Evolutionary conservation across 2,797 vertebrate genomes (phyloP).

Genomic region (Graptemys geographica): DNA sequence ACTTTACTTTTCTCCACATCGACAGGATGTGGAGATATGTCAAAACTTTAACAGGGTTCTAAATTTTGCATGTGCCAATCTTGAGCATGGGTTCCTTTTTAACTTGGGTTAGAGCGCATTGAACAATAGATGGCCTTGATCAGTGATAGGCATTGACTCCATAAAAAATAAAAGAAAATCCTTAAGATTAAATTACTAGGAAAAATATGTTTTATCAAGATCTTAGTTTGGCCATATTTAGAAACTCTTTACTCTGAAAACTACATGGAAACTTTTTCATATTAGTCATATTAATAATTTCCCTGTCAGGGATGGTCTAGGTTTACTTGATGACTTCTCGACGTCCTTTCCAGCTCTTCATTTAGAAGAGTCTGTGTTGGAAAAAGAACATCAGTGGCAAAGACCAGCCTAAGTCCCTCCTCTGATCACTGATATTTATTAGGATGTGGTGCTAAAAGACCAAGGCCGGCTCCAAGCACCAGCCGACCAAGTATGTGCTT

Average conservation of each 20-base stretch:
- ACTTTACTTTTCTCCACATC: rapidly evolving
- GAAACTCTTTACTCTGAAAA: slow-evolving; percentile 72
- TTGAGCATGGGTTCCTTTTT: background rate
- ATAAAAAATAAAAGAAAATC: slow-evolving; percentile 65
- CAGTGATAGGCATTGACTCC: slow-evolving; percentile 37
- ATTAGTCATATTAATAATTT: slow-evolving; percentile 64
- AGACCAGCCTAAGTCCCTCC: background rate
- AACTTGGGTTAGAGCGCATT: background rate
- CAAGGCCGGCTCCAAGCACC: too few relatives aligned
- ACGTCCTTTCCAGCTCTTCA: background rate
- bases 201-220: slow-evolving; percentile 42
- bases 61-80: slow-evolving; percentile 18
- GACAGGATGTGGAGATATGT: background rate
- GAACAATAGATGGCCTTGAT: background rate
- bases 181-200: slow-evolving; percentile 72
- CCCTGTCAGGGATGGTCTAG: background rate
- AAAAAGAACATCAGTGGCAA: background rate
- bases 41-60: background rate
- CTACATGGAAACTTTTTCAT: slow-evolving; percentile 71
- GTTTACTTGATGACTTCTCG: too few relatives aligned
- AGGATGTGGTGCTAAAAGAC: background rate
- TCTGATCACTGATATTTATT: background rate
- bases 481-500: too few relatives aligned
- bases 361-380: background rate
- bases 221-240: slow-evolving; percentile 67